Base-by-base conservation (phyloP, 2,888 invertebrate genomes). In the Endomychus coccineus region DNA sequence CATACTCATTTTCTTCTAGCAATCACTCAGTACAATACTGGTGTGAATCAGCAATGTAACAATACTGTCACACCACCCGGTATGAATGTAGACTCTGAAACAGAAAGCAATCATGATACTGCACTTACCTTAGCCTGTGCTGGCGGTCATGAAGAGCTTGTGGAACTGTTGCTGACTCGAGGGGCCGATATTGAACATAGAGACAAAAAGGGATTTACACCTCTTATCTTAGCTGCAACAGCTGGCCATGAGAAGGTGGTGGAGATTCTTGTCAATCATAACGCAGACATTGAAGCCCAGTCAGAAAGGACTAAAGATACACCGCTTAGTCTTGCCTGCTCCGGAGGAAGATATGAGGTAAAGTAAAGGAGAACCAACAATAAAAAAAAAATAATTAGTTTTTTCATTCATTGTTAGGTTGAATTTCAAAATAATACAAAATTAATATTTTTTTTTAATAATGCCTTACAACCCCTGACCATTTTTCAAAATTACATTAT, bases 241-340 rank as follows among this genome's bases (percentile, higher is more conserved):
- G 96, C 95, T 12, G 97, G 97, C 0, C 90, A 91, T 62, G 83
- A 86, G 40, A 82, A 84, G 61, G 78, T 92, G 14, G 96, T 96
- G 6, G 95, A 96, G 56, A 85, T 91, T 52, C 75, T 98, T 4
- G 70, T 98, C 36, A 91, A 90, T 66, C 82, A 89, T 66, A 86
- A 85, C 46, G 96, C 96, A n/a, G 92, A 96, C 61, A 84, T 98
- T 52, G 98, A 98, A 66, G 97, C 97, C 19, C 96, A 97, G 70
- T 95, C 95, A 1, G 98, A 98, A 67, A 78, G 97, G 56, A 98
- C 97, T 47, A 98, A 98, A 72, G 98, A 97, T 68, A 97, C 97
- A 10, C 95, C 98, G 1, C 71, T 98, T 13, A 96, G 96, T 37
- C 71, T 98, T 38, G 97, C 97, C 1, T 97, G 97, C 70, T 94